These are phyloP conservation scores for Sebastes flavidus DNA, from an alignment of 2,797 vertebrate genomes.

Conservation along the genomic window DNA sequence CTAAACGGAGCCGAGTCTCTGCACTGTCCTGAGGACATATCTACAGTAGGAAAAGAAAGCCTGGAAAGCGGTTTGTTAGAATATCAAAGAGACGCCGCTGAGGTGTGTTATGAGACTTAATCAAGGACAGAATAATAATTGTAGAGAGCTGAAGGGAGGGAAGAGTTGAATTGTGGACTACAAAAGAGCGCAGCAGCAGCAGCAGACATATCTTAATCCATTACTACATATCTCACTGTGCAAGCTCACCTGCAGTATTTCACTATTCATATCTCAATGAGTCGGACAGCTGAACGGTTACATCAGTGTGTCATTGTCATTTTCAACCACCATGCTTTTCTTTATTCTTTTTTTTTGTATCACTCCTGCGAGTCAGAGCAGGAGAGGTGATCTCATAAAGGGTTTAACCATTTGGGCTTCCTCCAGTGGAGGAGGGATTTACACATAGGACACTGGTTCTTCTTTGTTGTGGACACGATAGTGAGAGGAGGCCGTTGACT, in stretches of 20 bases:
- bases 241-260: constrained; percentile 44
- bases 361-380: constrained; percentile 48
- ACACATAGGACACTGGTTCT: constrained; percentile 57
- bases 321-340: constrained; percentile 44
- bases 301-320: constrained; percentile 39
- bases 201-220: constrained; percentile 61
- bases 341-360: constrained; percentile 10
- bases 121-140: constrained; percentile 33
- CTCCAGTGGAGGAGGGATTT: constrained; percentile 77
- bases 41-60: constrained; percentile 18
- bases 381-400: constrained; percentile 39
- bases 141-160: neutral
- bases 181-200: constrained; percentile 27
- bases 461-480: constrained; percentile 50
- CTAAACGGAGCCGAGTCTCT: constrained; percentile 6
- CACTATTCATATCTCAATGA: constrained; percentile 46
- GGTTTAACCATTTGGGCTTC: constrained; percentile 67
- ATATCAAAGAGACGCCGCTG: constrained; percentile 4
- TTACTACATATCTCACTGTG: constrained; percentile 53
- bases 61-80: neutral
- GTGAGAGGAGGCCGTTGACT: constrained; percentile 23
- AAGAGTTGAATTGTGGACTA: constrained; percentile 25
- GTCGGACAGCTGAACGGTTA: constrained; percentile 9
- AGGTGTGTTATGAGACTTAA: constrained; percentile 21
- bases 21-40: constrained; percentile 21